Conservation (phyloP, 2,888 invertebrate species). For the Xanthorhoe designata region DNA sequence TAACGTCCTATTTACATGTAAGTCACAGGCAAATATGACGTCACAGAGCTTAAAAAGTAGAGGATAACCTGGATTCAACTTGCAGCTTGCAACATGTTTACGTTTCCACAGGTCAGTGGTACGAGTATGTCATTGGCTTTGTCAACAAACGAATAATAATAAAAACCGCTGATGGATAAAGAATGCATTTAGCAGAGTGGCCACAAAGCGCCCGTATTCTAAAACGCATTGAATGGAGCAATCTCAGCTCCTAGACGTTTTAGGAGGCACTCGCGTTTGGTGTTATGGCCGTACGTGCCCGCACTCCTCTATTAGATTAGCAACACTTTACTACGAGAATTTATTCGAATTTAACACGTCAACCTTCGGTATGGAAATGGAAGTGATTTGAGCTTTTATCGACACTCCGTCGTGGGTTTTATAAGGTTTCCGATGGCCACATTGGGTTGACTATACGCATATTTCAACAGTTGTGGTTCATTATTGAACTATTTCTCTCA, state of each 20-base stretch:
- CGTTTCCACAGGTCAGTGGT: too few relatives aligned
- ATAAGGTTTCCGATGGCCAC: neutral
- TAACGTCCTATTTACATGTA: too few relatives aligned
- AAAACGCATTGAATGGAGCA: constrained; percentile 68
- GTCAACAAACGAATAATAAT: neutral
- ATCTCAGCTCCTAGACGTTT: constrained; percentile 62
- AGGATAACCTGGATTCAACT: too few relatives aligned
- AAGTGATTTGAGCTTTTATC: constrained; percentile 45
- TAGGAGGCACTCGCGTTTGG: constrained; percentile 49
- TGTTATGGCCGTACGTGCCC: constrained; percentile 74
- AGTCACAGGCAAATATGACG: too few relatives aligned
- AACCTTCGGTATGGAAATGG: constrained; percentile 45
- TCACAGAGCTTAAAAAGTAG: too few relatives aligned
- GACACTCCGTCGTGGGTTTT: constrained; percentile 26
- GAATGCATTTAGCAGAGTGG: constrained; percentile 54
- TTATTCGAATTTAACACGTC: constrained; percentile 60
- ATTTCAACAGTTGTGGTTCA: too few relatives aligned
- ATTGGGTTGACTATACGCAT: too few relatives aligned
- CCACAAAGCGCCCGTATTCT: constrained; percentile 56
- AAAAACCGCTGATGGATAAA: constrained; percentile 1
- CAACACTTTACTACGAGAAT: constrained; percentile 61
- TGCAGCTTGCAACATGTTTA: too few relatives aligned
- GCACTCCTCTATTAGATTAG: constrained; percentile 64
- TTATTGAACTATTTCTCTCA: too few relatives aligned
- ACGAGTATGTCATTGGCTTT: too few relatives aligned